A percentile compares a stretch with the other conserved stretches of the same genome.
phyloP scores from a whole-genome alignment of 2,797 vertebrate genomes.

The Megaceryle alcyon region DNA sequence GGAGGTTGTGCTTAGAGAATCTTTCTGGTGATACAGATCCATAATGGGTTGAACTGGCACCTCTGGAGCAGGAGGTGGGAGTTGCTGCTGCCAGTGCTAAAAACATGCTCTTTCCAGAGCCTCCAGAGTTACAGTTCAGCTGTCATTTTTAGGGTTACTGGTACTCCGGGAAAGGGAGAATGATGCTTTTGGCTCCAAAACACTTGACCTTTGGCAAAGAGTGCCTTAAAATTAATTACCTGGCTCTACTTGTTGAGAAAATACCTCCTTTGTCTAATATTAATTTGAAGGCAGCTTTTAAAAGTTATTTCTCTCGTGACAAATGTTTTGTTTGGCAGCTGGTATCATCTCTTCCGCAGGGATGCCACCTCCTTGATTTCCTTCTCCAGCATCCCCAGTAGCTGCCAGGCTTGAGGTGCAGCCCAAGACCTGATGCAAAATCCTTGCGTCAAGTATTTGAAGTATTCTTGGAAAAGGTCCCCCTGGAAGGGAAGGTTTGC shows the following conservation, averaged over 20 bases:
- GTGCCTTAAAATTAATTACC: neutral
- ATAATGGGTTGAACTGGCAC: neutral
- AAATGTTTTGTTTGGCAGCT: neutral
- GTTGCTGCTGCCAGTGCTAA: neutral
- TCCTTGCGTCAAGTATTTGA: neutral
- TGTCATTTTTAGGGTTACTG: neutral
- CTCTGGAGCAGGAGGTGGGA: neutral
- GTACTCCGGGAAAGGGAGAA: neutral
- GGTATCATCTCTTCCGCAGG: rapidly evolving
- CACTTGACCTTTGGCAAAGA: neutral
- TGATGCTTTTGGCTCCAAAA: neutral
- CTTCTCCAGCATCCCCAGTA: rapidly evolving
- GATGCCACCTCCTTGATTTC: neutral
- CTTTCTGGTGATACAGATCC: neutral
- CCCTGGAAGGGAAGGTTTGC: neutral
- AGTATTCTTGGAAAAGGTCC: neutral
- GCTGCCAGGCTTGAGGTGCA: neutral
- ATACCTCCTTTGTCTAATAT: neutral
- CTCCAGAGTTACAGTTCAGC: neutral
- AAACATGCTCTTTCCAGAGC: neutral
- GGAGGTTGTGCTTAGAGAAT: neutral
- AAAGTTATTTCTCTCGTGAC: neutral
- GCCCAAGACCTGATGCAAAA: neutral
- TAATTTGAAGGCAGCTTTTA: neutral
- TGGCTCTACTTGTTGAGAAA: neutral